Percentiles rank a stretch among this genome's conserved stretches.
Evolutionary conservation across 2,113 vertebrate species (phyloP).

Genomic region (Ptilonorhynchus violaceus): DNA sequence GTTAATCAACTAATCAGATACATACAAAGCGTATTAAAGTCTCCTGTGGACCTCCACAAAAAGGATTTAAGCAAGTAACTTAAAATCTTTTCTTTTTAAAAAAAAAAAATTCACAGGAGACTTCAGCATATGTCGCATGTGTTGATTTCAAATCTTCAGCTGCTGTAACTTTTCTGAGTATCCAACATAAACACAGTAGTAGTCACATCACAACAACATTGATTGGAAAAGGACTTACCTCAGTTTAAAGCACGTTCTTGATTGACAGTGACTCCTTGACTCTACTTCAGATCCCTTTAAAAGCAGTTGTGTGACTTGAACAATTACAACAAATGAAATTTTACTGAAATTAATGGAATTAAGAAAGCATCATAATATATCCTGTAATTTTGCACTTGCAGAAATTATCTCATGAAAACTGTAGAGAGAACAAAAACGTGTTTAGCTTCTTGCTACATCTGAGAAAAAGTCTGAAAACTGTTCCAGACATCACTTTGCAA

Average conservation of each 20-base stretch:
- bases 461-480: background rate
- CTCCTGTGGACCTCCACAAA: background rate
- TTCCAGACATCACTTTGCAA: background rate
- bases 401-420: background rate
- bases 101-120: background rate
- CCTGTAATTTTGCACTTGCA: background rate
- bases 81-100: too few species aligned
- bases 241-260: background rate
- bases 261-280: background rate
- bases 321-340: background rate
- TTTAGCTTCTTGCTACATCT: background rate
- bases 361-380: background rate
- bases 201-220: background rate
- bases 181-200: background rate
- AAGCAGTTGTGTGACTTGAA: background rate
- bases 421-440: rapidly evolving
- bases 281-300: background rate
- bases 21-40: background rate
- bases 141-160: background rate
- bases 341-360: background rate
- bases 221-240: background rate
- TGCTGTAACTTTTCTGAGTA: background rate
- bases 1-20: background rate
- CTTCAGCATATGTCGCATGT: background rate
- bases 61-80: background rate